Percentiles rank a stretch among this genome's conserved stretches.
These are phyloP conservation scores for Ceryle rudis DNA, from an alignment of 2,797 vertebrate species.

Conservation along the genomic window DNA sequence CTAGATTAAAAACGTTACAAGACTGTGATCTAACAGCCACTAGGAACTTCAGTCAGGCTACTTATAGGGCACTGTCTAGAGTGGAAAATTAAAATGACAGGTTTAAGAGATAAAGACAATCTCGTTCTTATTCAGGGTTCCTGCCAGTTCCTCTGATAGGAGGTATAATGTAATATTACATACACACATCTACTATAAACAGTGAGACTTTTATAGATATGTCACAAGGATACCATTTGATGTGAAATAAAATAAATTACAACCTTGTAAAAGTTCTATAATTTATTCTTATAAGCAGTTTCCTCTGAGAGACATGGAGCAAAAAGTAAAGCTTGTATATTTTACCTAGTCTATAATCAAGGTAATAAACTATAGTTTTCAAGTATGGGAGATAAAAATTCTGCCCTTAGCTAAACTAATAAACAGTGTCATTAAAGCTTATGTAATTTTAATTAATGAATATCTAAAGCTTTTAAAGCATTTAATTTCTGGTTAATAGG, in stretches of 20 bases:
- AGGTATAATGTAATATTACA: slow-evolving; percentile 77
- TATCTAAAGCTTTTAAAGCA: slow-evolving; percentile 43
- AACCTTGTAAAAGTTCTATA: slow-evolving; percentile 69
- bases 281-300: slow-evolving; percentile 54
- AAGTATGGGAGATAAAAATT: slow-evolving; percentile 61
- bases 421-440: slow-evolving; percentile 70
- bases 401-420: slow-evolving; percentile 62
- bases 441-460: slow-evolving; percentile 63
- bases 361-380: slow-evolving; percentile 54
- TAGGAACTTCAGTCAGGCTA: slow-evolving; percentile 64
- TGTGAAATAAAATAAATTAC: slow-evolving; percentile 77
- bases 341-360: slow-evolving; percentile 59
- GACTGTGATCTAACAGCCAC: slow-evolving; percentile 64
- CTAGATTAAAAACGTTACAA: slow-evolving; percentile 76
- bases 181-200: slow-evolving; percentile 76
- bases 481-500: slow-evolving; percentile 33
- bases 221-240: slow-evolving; percentile 71
- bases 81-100: slow-evolving; percentile 80
- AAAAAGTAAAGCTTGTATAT: slow-evolving; percentile 43
- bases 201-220: slow-evolving; percentile 74
- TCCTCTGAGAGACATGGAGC: neutral
- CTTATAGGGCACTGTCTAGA: slow-evolving; percentile 44
- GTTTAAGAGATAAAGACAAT: slow-evolving; percentile 79
- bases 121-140: slow-evolving; percentile 67
- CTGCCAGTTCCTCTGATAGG: slow-evolving; percentile 72